These are phyloP conservation scores for Callospermophilus lateralis DNA, from an alignment of 2,113 vertebrate species.

Conservation along the genomic window DNA sequence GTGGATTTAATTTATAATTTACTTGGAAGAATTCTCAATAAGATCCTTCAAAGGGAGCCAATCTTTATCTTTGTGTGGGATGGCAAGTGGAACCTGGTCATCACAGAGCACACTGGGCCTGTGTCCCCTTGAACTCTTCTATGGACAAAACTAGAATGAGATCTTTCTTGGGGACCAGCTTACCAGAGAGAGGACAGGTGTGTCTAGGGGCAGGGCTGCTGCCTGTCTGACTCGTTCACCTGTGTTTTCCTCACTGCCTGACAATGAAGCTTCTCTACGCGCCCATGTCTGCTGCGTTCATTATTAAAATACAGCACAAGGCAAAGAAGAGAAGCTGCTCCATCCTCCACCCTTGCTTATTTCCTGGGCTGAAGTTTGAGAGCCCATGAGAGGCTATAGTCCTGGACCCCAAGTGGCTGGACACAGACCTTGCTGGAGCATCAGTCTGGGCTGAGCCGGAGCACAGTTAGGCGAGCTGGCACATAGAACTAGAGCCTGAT, in stretches of 20 bases:
- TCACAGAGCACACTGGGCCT: not conserved
- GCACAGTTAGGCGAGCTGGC: not conserved
- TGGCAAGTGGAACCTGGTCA: not conserved
- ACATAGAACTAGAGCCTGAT: rapidly evolving
- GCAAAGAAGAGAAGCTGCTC: not conserved
- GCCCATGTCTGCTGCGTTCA: not conserved
- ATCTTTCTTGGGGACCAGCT: not conserved
- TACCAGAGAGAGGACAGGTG: not conserved
- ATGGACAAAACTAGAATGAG: not conserved
- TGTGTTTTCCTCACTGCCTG: rapidly evolving
- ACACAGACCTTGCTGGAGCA: not conserved
- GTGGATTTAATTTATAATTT: not conserved
- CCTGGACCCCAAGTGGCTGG: not conserved
- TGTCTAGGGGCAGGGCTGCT: not conserved
- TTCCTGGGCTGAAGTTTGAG: not conserved
- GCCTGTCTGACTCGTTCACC: not conserved
- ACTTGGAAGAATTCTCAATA: not conserved
- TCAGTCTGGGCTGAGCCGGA: not conserved
- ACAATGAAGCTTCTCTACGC: not conserved
- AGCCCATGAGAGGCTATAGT: not conserved
- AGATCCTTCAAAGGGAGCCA: not conserved
- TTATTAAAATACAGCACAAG: not conserved
- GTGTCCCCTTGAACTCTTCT: not conserved
- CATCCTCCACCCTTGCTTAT: not conserved
- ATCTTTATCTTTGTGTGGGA: not conserved